phyloP scores from a whole-genome alignment of 2,113 vertebrate species.

The Ptyas mucosa region DNA sequence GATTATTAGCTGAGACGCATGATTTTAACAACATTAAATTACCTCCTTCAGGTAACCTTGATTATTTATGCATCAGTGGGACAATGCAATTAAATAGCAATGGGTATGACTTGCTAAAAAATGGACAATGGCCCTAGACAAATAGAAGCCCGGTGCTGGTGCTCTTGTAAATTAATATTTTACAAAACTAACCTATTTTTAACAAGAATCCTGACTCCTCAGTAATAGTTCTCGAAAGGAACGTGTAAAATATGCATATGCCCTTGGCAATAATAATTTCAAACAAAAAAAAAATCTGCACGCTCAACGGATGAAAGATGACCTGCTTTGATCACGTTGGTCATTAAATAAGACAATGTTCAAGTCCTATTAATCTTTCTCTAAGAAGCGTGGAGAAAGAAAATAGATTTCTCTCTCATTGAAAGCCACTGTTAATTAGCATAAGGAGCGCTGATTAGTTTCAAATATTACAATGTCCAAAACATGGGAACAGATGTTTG shows the following conservation, averaged over 20 bases:
- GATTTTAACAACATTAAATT: slow-evolving; percentile 48
- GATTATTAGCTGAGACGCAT: background rate
- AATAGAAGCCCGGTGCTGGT: background rate
- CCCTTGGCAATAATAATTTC: slow-evolving; percentile 33
- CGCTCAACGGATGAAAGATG: slow-evolving; percentile 14
- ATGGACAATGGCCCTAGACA: slow-evolving; percentile 38
- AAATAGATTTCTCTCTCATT: background rate
- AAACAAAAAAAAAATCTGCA: slow-evolving; percentile 54
- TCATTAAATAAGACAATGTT: slow-evolving; percentile 3
- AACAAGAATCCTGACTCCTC: slow-evolving; percentile 47
- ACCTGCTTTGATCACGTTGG: background rate
- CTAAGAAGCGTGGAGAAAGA: background rate
- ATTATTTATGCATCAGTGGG: slow-evolving; percentile 10
- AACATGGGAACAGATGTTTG: background rate
- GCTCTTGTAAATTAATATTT: slow-evolving; percentile 50
- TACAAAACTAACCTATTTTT: slow-evolving; percentile 43
- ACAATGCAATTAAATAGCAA: slow-evolving; percentile 52
- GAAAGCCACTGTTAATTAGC: background rate
- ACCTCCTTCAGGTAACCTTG: slow-evolving; percentile 54
- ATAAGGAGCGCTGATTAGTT: background rate
- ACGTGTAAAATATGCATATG: slow-evolving; percentile 49
- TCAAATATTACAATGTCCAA: background rate
- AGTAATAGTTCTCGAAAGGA: slow-evolving; percentile 49
- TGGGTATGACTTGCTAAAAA: slow-evolving; percentile 50
- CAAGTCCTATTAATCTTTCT: slow-evolving; percentile 1